phyloP scores from a whole-genome alignment of 2,888 invertebrate species.

The Tetranychus piercei region DNA sequence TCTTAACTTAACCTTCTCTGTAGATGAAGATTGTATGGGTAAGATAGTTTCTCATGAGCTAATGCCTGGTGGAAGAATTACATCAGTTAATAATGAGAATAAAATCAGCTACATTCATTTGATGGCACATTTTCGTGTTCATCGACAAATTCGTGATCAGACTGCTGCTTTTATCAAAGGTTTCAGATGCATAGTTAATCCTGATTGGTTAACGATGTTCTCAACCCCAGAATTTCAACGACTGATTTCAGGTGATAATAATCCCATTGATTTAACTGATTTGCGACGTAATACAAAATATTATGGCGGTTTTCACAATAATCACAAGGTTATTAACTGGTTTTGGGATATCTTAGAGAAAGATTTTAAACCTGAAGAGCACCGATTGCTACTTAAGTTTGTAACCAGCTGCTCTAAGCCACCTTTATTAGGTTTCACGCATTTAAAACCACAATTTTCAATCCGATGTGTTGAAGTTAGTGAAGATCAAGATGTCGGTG shows the following conservation, averaged over 20 bases:
- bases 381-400: conserved; percentile 80
- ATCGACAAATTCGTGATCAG: conserved; percentile 90
- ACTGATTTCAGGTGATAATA: conserved; percentile 85
- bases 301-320: conserved; percentile 97
- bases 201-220: conserved; percentile 81
- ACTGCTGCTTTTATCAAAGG: conserved; percentile 88
- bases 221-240: conserved; percentile 89
- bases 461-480: conserved; percentile 97
- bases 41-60: conserved; percentile 84
- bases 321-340: conserved; percentile 92
- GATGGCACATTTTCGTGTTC: conserved; percentile 97
- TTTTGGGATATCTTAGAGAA: conserved; percentile 92
- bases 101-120: conserved; percentile 93
- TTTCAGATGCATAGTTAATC: conserved; percentile 80
- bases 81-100: conserved; percentile 80
- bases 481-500: conserved; percentile 55
- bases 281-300: conserved; percentile 76
- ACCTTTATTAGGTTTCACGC: conserved; percentile 82
- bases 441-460: conserved; percentile 90
- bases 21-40: conserved; percentile 84
- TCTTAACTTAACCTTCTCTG: conserved; percentile 83
- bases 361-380: conserved; percentile 79
- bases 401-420: conserved; percentile 92
- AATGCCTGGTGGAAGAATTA: conserved; percentile 77
- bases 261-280: conserved; percentile 58